phyloP scores from a whole-genome alignment of 2,797 vertebrate genomes.

The Pangasius larnaudii region DNA sequence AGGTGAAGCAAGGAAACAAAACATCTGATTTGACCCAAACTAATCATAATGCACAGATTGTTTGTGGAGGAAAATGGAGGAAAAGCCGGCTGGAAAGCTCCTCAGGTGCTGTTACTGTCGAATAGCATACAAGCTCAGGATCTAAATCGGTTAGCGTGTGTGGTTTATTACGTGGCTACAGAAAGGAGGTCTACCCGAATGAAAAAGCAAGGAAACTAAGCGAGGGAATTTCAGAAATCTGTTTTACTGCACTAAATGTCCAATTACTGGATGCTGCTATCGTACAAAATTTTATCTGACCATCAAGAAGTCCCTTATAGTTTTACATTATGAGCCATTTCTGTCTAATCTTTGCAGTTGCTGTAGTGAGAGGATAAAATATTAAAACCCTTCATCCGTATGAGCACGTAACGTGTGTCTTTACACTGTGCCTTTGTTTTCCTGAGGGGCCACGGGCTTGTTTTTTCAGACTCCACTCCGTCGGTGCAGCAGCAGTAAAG shows the following conservation, averaged over 20 bases:
- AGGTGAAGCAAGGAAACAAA: slow-evolving; percentile 14
- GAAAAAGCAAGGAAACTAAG: background rate
- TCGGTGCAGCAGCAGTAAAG: slow-evolving; percentile 38
- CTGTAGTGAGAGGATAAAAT: slow-evolving; percentile 17
- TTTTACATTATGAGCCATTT: background rate
- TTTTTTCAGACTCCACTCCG: slow-evolving; percentile 50
- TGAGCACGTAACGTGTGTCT: slow-evolving; percentile 41
- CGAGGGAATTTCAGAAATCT: background rate
- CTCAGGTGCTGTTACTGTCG: slow-evolving; percentile 38
- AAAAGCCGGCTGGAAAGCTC: slow-evolving; percentile 19
- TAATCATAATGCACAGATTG: background rate
- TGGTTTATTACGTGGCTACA: background rate
- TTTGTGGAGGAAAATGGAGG: background rate
- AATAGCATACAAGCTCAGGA: background rate
- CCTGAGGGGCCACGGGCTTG: slow-evolving; percentile 50
- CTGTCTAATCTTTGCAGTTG: slow-evolving; percentile 11
- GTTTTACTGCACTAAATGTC: slow-evolving; percentile 5
- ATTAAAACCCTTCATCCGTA: slow-evolving; percentile 5
- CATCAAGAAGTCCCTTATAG: background rate
- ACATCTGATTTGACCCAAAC: background rate
- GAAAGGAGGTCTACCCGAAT: background rate
- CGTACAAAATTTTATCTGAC: background rate
- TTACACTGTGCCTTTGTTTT: slow-evolving; percentile 62
- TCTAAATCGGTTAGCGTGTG: slow-evolving; percentile 20
- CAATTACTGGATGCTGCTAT: background rate